A percentile compares a stretch with the other conserved stretches of the same genome.
phyloP scores from a whole-genome alignment of 1,140 invertebrate genomes.

The Heliconius hewitsoni region DNA sequence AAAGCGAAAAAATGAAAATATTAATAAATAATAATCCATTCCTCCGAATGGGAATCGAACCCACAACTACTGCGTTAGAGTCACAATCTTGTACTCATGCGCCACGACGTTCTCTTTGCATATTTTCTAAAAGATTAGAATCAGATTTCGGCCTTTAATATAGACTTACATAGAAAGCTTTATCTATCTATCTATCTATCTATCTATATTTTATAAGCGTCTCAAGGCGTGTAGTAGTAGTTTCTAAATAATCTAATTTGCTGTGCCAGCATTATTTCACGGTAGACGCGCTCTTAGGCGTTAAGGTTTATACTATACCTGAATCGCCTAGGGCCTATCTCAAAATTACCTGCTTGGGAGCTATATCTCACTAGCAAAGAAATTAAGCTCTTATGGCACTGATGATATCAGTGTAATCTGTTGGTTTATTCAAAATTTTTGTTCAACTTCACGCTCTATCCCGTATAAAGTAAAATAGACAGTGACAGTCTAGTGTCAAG shows the following conservation, averaged over 20 bases:
- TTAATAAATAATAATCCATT: too few relatives aligned
- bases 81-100: too few relatives aligned
- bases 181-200: not conserved
- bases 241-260: constrained; percentile 13
- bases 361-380: not conserved
- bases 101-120: too few relatives aligned
- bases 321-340: not conserved
- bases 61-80: too few relatives aligned
- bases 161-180: not conserved
- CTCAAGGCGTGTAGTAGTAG: not conserved
- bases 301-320: not conserved
- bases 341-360: constrained; percentile 6
- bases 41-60: too few relatives aligned
- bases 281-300: constrained; percentile 8
- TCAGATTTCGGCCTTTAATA: not conserved
- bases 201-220: not conserved
- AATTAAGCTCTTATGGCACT: not conserved
- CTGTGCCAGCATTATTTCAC: constrained; percentile 24
- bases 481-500: too few relatives aligned
- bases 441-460: not conserved
- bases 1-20: too few relatives aligned
- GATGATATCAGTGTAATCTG: not conserved
- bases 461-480: too few relatives aligned
- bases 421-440: not conserved
- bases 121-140: not conserved